Evolutionary conservation across 2,888 invertebrate genomes (phyloP), one percentile per base, ranked within the genome.

Genomic region (Cerastis rubricosa): DNA sequence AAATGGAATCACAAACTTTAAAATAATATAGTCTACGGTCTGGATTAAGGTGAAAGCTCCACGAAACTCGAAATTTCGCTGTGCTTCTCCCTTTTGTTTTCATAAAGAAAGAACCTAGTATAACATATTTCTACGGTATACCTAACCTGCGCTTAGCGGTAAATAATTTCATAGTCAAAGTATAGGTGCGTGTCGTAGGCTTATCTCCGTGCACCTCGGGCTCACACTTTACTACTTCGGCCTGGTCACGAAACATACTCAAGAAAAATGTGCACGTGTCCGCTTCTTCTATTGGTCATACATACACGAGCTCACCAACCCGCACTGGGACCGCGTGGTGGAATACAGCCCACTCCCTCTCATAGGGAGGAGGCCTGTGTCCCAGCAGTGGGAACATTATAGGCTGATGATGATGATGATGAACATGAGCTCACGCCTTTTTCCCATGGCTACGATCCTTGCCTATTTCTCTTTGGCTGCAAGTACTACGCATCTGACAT

Each of bases 171-270:
- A 69, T 71, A 77, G 78, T 63, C 61, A 78, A 74, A 65, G 83
- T 72, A 75, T 80, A 57, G 61, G 71, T 79, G 76, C 73, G 75
- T 84, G 63, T 74, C 69, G 71, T 69, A 66, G 74, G 76, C 85
- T 85, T 86, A 87, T 87, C 86, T 76, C 54, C 51, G 75, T 78
- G 72, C 71, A 76, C 81, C 73, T 75, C 73, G 63, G 63, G 76
- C 69, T 70, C 40, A 35, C 70, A 51, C 67, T 59, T 63, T 74
- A 51, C 63, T 79, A 68, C 72, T 65, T 47, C 22, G 17, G 54
- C 40, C 54, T 73, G 35, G 19, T 43, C 14, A 19, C 9, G 9
- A 72, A 64, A 76, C 51, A 71, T 54, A 84, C 49, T 11, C 29
- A 8, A 43, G 22, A 4, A 4, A n/a, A 76, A 22, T 66, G 0